phyloP scores from a whole-genome alignment of 2,113 vertebrate species.

The Dryoscopus gambensis region DNA sequence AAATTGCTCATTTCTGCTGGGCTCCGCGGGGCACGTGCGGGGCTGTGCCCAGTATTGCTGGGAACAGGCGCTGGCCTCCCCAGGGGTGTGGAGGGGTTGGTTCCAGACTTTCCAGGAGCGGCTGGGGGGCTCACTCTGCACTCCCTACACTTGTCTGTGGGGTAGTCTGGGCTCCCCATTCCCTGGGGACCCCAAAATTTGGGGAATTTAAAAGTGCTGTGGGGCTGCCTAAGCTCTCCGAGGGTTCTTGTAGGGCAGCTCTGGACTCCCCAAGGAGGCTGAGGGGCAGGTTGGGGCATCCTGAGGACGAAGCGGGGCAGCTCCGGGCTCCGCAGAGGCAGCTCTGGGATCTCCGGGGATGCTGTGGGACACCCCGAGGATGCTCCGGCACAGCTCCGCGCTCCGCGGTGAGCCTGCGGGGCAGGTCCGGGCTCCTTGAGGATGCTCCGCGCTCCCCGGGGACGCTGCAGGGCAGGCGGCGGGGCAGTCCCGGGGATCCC shows the following conservation, averaged over 20 bases:
- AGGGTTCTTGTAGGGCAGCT: background rate
- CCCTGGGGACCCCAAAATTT: too few relatives aligned
- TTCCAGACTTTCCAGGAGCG: background rate
- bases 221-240: rapidly evolving
- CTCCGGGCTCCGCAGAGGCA: background rate
- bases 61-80: rapidly evolving
- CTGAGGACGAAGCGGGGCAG: background rate
- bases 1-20: rapidly evolving
- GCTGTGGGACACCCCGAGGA: background rate
- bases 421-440: background rate
- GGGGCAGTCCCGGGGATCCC: background rate
- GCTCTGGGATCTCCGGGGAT: too few relatives aligned
- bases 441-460: background rate
- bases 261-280: background rate
- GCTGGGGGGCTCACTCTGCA: background rate
- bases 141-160: background rate
- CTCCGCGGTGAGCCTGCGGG: background rate
- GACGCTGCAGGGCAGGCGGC: background rate
- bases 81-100: rapidly evolving
- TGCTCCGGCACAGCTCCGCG: background rate
- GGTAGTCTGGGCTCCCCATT: too few relatives aligned
- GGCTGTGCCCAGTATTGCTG: background rate
- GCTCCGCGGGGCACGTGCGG: rapidly evolving
- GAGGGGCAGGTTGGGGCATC: too few relatives aligned
- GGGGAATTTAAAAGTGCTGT: background rate